Conservation (phyloP, 2,888 invertebrate genomes). For the Hyposoter dolosus region DNA sequence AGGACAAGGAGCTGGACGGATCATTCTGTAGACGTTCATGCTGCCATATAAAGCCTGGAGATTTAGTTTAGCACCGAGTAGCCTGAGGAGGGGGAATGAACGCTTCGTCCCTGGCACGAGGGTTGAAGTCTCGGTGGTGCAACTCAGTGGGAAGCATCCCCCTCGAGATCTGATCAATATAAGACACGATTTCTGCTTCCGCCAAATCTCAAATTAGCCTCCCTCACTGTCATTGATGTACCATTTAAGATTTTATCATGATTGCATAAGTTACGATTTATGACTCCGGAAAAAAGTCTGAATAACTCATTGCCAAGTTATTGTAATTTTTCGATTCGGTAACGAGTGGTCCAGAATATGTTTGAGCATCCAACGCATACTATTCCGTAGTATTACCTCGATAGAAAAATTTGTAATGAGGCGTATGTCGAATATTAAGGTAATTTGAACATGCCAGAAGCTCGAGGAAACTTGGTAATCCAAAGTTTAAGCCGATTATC, state of each 20-base stretch:
- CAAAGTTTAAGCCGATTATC: conserved; percentile 8
- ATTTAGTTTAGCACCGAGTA: conserved; percentile 75
- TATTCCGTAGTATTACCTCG: not conserved
- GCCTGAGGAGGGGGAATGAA: conserved; percentile 58
- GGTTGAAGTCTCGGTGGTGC: not conserved
- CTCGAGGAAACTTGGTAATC: not conserved
- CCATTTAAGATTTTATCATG: not conserved
- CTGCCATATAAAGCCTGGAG: conserved; percentile 73
- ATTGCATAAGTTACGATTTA: conserved; percentile 2
- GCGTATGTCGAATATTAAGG: not conserved
- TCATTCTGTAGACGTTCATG: conserved; percentile 53
- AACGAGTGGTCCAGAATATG: not conserved
- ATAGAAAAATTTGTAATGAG: not conserved
- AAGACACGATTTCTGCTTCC: not conserved
- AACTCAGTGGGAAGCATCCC: conserved; percentile 2
- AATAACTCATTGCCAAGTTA: not conserved
- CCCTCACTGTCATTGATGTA: not conserved
- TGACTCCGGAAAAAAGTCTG: not conserved
- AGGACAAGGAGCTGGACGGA: not conserved
- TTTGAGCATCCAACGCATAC: not conserved
- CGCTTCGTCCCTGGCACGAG: not conserved
- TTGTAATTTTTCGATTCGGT: not conserved
- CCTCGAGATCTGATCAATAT: conserved; percentile 17
- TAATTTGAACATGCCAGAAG: not conserved
- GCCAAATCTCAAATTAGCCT: not conserved